Evolutionary conservation across 2,113 vertebrate genomes (phyloP).

Genomic region (Procavia capensis): DNA sequence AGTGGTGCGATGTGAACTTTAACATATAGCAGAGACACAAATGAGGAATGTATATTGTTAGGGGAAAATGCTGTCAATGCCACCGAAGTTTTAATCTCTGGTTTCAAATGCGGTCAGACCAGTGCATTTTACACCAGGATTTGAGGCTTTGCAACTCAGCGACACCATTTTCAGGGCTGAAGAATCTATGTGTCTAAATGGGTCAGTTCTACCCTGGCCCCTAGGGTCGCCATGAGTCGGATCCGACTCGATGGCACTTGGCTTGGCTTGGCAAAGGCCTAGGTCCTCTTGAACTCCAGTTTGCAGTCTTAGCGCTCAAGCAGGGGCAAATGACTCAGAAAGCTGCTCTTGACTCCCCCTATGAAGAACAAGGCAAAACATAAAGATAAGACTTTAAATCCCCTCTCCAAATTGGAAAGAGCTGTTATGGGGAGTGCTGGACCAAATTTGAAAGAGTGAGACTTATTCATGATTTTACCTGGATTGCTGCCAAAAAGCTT

Average conservation of each 20-base stretch:
- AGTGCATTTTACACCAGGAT: neutral
- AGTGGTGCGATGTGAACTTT: conserved; percentile 78
- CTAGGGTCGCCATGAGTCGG: too few relatives aligned
- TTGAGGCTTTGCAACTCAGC: neutral
- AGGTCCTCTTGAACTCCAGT: conserved; percentile 58
- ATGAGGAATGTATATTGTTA: conserved; percentile 79
- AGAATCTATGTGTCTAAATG: neutral
- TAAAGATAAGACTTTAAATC: conserved; percentile 69
- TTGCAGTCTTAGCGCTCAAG: conserved; percentile 76
- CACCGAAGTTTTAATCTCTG: conserved; percentile 64
- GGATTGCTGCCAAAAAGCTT: conserved; percentile 79
- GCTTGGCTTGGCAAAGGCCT: too few relatives aligned
- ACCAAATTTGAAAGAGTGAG: conserved; percentile 83
- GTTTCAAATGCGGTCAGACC: conserved; percentile 7
- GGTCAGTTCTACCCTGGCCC: too few relatives aligned
- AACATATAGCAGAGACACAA: conserved; percentile 80
- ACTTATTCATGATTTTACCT: conserved; percentile 85
- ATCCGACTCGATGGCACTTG: too few relatives aligned
- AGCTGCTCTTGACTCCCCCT: conserved; percentile 71
- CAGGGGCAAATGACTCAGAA: conserved; percentile 67
- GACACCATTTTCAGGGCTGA: conserved; percentile 35
- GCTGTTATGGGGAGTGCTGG: conserved; percentile 73
- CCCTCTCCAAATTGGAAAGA: conserved; percentile 68
- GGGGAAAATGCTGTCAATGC: conserved; percentile 61
- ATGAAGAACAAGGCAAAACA: conserved; percentile 69